These are phyloP conservation scores for Kradibia gibbosae DNA, from an alignment of 1,140 invertebrate genomes.

Conservation along the genomic window DNA sequence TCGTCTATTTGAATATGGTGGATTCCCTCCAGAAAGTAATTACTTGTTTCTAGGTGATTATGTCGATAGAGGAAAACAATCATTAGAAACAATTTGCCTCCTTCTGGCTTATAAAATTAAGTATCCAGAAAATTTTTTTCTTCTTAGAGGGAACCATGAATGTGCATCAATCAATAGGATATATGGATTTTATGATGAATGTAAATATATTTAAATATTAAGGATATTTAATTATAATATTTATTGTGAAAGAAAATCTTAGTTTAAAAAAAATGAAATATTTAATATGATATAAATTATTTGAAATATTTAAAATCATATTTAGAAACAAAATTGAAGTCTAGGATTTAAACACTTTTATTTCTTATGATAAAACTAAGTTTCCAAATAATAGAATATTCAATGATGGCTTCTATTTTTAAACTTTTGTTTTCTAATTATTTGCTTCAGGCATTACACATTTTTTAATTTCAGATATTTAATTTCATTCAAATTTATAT, in stretches of 20 bases:
- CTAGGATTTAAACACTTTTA: too few relatives aligned
- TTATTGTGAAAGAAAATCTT: not conserved
- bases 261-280: not conserved
- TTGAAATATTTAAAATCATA: too few relatives aligned
- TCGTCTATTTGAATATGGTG: constrained; percentile 98
- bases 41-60: constrained; percentile 97
- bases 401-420: too few relatives aligned
- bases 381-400: too few relatives aligned
- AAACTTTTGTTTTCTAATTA: too few relatives aligned
- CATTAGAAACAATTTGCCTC: constrained; percentile 92
- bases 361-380: too few relatives aligned
- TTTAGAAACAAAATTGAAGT: too few relatives aligned
- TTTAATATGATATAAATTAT: not conserved
- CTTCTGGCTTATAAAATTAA: constrained; percentile 97
- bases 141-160: constrained; percentile 88
- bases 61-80: constrained; percentile 89
- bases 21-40: constrained; percentile 99
- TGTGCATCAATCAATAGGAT: constrained; percentile 96
- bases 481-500: too few relatives aligned
- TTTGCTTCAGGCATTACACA: too few relatives aligned
- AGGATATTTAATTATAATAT: not conserved
- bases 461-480: too few relatives aligned
- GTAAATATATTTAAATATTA: constrained; percentile 72
- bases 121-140: constrained; percentile 92
- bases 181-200: constrained; percentile 98